Conservation (phyloP, 2,888 invertebrate genomes). For the Tipula helvola region DNA sequence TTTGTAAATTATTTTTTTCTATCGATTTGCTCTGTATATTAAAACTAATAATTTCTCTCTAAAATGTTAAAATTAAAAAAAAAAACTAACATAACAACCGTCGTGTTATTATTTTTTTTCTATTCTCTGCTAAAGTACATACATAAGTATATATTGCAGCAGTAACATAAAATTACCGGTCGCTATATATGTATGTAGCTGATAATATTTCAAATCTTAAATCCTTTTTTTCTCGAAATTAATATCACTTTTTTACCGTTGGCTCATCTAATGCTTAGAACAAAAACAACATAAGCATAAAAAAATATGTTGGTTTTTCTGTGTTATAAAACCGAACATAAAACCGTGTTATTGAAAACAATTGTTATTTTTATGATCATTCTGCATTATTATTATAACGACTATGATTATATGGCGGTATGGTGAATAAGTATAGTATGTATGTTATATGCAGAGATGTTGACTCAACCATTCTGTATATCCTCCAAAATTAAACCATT, state of each 20-base stretch:
- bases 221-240: background rate
- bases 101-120: background rate
- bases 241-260: background rate
- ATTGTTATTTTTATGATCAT: background rate
- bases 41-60: no score
- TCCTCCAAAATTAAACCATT: background rate
- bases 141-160: background rate
- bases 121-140: background rate
- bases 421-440: background rate
- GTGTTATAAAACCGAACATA: background rate
- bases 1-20: no score
- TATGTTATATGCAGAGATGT: background rate
- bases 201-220: background rate
- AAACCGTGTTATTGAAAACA: background rate
- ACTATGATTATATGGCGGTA: background rate
- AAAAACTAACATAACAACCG: background rate
- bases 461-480: background rate
- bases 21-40: no score
- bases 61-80: background rate
- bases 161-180: constrained; percentile 4
- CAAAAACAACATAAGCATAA: background rate
- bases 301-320: background rate
- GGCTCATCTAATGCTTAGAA: background rate
- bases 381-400: background rate
- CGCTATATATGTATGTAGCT: background rate